Base-by-base conservation (phyloP, 2,888 invertebrate genomes). In the Portevinia maculata region DNA sequence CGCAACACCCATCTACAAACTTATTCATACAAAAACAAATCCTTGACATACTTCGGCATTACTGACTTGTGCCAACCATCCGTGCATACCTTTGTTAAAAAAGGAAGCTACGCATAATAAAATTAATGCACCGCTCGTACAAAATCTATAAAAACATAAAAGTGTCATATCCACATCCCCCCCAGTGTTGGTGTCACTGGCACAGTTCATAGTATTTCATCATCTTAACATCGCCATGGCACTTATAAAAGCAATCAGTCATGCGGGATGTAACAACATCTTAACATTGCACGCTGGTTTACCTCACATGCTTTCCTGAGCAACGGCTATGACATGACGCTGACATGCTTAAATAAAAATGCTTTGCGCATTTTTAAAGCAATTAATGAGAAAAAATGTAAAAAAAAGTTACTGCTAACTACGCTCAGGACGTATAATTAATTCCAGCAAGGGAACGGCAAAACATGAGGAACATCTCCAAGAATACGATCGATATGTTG, bases 221-320 rank as follows among this genome's bases (percentile, higher is more conserved):
- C 13, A 55, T 55, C 53, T 70, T 48, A 48, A 30, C 60, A 41
- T 39, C 50, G 30, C 79, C 34, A 57, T 74, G 74, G 69, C 69
- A 79, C 79, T 74, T 64, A 74, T 74, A 50, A 79, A 79, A 79
- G 79, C 69, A 74, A 69, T 79, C 74, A 74, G 79, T 79, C 79
- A 79, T 74, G 79, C 74, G 74, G 62, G 19, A 74, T 74, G 79
- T 64, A 52, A 64, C 79, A 48, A 57, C 55, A n/a, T 60, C 32
- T 60, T 11, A 17, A 28, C n/a, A 19, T 44, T 39, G 41, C 39
- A 11, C 53, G 34, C 41, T 67, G 50, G 3, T 30, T 30, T 65
- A n/a, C n/a, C n/a, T n/a, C n/a, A n/a, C n/a, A 48, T 65, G 53
- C 44, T 44, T 13, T 11, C 1, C 39, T 21, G 13, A 41, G 15